A percentile compares a stretch with the other conserved stretches of the same genome.
These are phyloP conservation scores for Drosophila mimica DNA, from an alignment of 2,888 invertebrate species.

Conservation along the genomic window DNA sequence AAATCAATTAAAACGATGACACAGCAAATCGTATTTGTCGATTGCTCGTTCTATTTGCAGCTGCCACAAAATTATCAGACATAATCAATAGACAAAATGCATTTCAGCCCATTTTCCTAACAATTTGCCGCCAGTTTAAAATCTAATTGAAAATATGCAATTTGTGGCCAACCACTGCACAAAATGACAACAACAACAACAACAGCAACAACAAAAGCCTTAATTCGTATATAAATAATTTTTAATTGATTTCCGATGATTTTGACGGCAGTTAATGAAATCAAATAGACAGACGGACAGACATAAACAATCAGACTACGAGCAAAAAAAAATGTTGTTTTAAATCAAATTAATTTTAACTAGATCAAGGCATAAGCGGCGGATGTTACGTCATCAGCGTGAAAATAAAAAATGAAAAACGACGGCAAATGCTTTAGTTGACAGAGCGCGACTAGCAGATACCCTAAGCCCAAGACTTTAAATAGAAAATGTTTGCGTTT, in stretches of 20 bases:
- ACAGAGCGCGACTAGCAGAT: neutral
- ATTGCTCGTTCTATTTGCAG: conserved; percentile 37
- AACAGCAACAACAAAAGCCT: conserved; percentile 11
- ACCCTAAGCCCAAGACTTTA: neutral
- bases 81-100: conserved; percentile 42
- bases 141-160: conserved; percentile 57
- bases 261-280: conserved; percentile 54
- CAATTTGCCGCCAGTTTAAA: conserved; percentile 9
- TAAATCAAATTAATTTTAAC: conserved; percentile 38
- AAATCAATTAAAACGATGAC: conserved; percentile 49
- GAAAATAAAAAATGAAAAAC: neutral
- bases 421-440: neutral
- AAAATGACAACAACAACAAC: conserved; percentile 17
- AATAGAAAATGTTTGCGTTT: neutral
- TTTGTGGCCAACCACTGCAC: conserved; percentile 39
- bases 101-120: conserved; percentile 12
- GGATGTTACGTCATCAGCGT: conserved; percentile 38
- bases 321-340: conserved; percentile 11
- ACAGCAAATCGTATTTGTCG: conserved; percentile 44
- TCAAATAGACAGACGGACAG: conserved; percentile 10
- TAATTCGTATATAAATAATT: conserved; percentile 48
- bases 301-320: neutral
- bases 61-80: conserved; percentile 46
- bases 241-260: conserved; percentile 72
- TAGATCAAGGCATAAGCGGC: conserved; percentile 32